Conservation (phyloP, 1,140 invertebrate genomes). For the Nephotettix cincticeps region DNA sequence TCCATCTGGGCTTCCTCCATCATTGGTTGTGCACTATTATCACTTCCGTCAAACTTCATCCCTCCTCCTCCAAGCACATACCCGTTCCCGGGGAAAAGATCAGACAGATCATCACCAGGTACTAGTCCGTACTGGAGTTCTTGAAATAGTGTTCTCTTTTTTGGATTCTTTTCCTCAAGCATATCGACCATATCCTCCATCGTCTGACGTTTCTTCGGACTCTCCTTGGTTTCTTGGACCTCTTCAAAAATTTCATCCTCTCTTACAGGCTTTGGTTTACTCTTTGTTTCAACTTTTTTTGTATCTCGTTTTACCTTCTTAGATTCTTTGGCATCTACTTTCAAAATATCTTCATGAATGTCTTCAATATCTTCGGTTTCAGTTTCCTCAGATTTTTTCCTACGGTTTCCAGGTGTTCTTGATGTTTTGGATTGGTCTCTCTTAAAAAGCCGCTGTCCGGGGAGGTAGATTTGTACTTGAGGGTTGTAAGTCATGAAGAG, state of each 20-base stretch:
- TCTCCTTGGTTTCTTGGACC: constrained; percentile 1
- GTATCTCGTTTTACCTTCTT: constrained; percentile 25
- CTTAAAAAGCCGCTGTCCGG: constrained; percentile 41
- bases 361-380: neutral
- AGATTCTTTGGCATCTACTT: neutral
- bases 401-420: constrained; percentile 38
- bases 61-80: constrained; percentile 28
- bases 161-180: constrained; percentile 51
- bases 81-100: constrained; percentile 31
- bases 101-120: constrained; percentile 26
- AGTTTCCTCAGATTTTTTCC: constrained; percentile 25
- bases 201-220: constrained; percentile 19
- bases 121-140: constrained; percentile 25
- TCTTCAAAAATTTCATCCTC: constrained; percentile 9
- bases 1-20: constrained; percentile 62
- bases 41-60: constrained; percentile 5
- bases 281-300: constrained; percentile 14
- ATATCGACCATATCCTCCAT: neutral
- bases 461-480: neutral
- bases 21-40: neutral
- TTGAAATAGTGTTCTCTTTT: constrained; percentile 51
- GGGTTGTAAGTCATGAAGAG: neutral
- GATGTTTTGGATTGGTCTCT: constrained; percentile 53
- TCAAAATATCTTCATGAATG: neutral
- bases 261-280: neutral